Percentiles rank a stretch among this genome's conserved stretches.
Evolutionary conservation across 2,113 vertebrate species (phyloP).

Genomic region (Cryptoleucopteryx plumbea): DNA sequence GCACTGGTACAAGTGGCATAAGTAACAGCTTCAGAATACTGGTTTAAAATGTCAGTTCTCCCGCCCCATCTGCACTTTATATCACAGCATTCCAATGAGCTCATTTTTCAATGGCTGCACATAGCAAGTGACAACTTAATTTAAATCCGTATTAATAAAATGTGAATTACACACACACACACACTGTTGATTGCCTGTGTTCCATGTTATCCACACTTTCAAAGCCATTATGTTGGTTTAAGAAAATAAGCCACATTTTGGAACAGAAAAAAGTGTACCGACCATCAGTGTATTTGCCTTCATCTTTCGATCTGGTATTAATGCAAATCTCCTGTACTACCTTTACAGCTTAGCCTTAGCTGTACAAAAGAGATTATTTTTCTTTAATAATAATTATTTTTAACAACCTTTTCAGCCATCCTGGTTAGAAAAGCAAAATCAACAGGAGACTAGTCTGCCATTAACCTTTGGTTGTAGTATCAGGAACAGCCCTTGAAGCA

Average conservation of each 20-base stretch:
- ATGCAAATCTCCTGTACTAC: background rate
- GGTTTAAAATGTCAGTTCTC: conserved; percentile 12
- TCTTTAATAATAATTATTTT: background rate
- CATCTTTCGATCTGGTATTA: background rate
- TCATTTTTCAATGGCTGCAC: conserved; percentile 10
- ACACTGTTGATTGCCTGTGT: background rate
- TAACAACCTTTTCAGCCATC: background rate
- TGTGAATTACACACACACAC: background rate
- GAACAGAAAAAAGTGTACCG: background rate
- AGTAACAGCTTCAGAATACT: background rate
- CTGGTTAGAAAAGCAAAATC: conserved; percentile 21
- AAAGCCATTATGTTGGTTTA: background rate
- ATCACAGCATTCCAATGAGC: conserved; percentile 19
- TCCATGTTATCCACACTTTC: background rate
- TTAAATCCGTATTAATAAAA: conserved; percentile 31
- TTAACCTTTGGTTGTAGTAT: conserved; percentile 18
- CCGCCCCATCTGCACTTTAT: background rate
- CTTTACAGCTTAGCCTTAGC: background rate
- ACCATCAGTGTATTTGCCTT: background rate
- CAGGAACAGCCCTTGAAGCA: background rate
- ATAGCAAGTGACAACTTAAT: conserved; percentile 15
- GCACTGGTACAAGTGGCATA: background rate
- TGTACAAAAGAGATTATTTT: background rate
- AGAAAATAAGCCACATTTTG: background rate
- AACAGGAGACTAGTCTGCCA: background rate